Percentiles rank a stretch among this genome's conserved stretches.
phyloP scores from a whole-genome alignment of 2,113 vertebrate species.

The Cyprinodon variegatus region DNA sequence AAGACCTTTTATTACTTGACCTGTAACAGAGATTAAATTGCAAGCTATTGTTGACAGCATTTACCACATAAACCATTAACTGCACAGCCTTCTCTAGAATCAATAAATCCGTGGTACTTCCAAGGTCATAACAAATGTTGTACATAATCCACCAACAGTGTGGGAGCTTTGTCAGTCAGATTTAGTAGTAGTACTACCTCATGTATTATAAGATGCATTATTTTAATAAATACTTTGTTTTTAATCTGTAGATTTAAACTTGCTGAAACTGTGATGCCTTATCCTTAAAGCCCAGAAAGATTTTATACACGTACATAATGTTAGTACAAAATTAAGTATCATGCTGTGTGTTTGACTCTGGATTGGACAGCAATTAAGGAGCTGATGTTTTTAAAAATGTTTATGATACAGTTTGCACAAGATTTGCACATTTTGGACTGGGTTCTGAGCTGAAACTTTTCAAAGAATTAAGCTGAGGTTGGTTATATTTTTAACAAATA shows the following conservation, averaged over 20 bases:
- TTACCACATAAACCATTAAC: neutral
- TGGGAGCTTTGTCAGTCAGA: neutral
- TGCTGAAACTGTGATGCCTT: neutral
- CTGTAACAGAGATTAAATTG: conserved; percentile 27
- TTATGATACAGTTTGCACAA: too few species aligned
- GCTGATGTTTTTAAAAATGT: too few species aligned
- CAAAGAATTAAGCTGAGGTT: too few species aligned
- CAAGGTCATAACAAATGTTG: conserved; percentile 1
- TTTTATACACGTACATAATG: neutral
- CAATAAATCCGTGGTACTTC: conserved; percentile 2
- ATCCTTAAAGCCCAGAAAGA: neutral
- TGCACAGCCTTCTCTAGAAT: conserved; percentile 7
- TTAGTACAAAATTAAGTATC: too few species aligned
- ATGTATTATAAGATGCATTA: neutral
- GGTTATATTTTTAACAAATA: too few species aligned
- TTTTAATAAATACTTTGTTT: neutral
- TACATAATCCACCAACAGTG: neutral
- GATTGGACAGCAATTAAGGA: too few species aligned
- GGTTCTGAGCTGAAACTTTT: too few species aligned
- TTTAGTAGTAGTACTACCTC: neutral
- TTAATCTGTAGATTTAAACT: neutral
- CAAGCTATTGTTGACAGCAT: conserved; percentile 21
- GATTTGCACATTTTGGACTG: too few species aligned
- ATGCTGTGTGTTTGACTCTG: too few species aligned
- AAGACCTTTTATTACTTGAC: conserved; percentile 35